Evolutionary conservation across 2,797 vertebrate genomes (phyloP).

Genomic region (Gorsachius magnificus): DNA sequence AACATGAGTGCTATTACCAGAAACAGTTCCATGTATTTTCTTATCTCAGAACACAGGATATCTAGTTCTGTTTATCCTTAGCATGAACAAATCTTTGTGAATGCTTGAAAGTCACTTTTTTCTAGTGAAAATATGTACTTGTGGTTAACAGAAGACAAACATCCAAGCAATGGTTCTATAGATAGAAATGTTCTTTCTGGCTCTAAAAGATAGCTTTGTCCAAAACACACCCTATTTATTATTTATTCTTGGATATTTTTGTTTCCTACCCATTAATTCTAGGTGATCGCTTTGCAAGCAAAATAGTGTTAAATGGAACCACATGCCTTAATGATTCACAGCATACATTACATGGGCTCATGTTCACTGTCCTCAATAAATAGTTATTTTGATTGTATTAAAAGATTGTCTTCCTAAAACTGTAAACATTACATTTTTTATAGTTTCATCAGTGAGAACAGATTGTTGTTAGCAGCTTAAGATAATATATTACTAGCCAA

Average conservation of each 20-base stretch:
- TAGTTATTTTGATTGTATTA: slow-evolving; percentile 28
- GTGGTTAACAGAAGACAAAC: slow-evolving; percentile 45
- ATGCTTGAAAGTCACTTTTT: not conserved
- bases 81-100: slow-evolving; percentile 14
- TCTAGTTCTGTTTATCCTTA: slow-evolving; percentile 61
- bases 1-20: not conserved
- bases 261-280: slow-evolving; percentile 25
- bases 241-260: slow-evolving; percentile 55
- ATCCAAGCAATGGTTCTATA: slow-evolving; percentile 7
- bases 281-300: slow-evolving; percentile 54
- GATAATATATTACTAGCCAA: not conserved
- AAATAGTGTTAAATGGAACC: slow-evolving; percentile 60
- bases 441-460: not conserved
- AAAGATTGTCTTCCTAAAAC: not conserved
- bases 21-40: slow-evolving; percentile 10
- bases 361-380: slow-evolving; percentile 17
- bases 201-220: slow-evolving; percentile 29
- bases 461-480: not conserved
- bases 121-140: slow-evolving; percentile 36
- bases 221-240: slow-evolving; percentile 44
- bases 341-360: not conserved
- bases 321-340: slow-evolving; percentile 15
- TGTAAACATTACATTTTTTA: not conserved
- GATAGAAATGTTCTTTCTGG: slow-evolving; percentile 44
- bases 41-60: slow-evolving; percentile 28